Evolutionary conservation across 2,797 vertebrate genomes (phyloP).

Genomic region (Smutsia gigantea): DNA sequence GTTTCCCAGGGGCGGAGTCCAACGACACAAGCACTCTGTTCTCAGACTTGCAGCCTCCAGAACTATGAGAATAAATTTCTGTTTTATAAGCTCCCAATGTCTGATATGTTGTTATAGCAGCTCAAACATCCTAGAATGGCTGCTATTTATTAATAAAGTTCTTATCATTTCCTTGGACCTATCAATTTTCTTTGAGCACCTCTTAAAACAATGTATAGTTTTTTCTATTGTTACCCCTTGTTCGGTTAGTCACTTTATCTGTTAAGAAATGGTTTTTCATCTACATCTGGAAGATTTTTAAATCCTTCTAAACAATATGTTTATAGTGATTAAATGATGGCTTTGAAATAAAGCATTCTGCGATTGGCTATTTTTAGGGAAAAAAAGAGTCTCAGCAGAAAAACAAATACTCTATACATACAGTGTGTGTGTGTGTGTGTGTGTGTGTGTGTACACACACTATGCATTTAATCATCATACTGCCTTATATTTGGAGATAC

Average conservation of each 20-base stretch:
- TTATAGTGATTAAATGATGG: neutral
- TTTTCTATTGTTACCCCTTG: neutral
- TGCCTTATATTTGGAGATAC: no score
- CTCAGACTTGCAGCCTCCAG: neutral
- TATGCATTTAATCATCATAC: no score
- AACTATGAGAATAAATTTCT: neutral
- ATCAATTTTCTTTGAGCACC: neutral
- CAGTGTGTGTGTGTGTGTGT: neutral
- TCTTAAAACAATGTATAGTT: neutral
- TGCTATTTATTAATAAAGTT: neutral
- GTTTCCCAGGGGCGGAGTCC: no score
- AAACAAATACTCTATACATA: neutral
- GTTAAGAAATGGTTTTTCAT: neutral
- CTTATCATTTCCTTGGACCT: neutral
- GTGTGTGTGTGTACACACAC: neutral
- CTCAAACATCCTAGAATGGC: neutral
- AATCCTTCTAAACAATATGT: neutral
- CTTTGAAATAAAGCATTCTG: slow-evolving; percentile 10
- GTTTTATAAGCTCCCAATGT: neutral
- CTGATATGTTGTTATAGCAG: neutral
- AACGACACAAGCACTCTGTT: neutral
- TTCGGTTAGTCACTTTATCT: neutral
- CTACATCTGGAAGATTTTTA: neutral
- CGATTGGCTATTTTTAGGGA: neutral
- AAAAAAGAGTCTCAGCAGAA: neutral